Base-by-base conservation (phyloP, 2,113 vertebrate genomes). In the Apistogramma diplotaenia region DNA sequence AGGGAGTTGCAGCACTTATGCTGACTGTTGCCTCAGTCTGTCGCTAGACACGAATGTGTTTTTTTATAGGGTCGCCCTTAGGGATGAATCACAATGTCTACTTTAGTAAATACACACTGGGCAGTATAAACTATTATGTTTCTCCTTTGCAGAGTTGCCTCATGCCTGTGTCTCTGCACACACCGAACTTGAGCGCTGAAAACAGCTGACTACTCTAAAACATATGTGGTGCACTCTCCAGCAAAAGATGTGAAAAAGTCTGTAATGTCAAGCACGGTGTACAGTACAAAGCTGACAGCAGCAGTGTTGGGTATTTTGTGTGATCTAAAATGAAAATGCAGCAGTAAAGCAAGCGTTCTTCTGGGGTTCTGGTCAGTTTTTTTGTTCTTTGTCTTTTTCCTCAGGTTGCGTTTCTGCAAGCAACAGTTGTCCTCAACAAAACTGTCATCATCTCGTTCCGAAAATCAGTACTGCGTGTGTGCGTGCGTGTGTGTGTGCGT, bases 11-110 rank as follows among this genome's bases (percentile, higher is more conserved):
- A 86, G 62, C 83, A 85, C 73, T 78, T 87, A 88, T 87, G 67
- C 82, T 13, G 54, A 61, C 81, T 56, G 79, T 93, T 92, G 91
- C 91, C 84, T 94, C 91, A 92, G 85, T 79, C 77, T 87, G 88
- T 86, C 89, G 80, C 82, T 25, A 79, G 71, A 84, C 78, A 59
- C 55, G 61, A 59, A 21, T 58, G 60, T 54, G 55, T 40, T 62
- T 83, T 87, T 82, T 81, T 76, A 76, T 76, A 53, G 27, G 74
- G 59, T 84, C 85, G 86, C 89, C 87, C 87, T 84, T 23, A 74
- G 87, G 91, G 89, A 74, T 84, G 77, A 84, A 84, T 86, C 81
- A 37, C 76, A 83, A 35, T 81, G 72, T 86, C 75, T 81, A 51
- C 80, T 84, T 79, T 55, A 77, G 82, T 75, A 76, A 74, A 78